Percentiles rank a stretch among this genome's conserved stretches.
These are phyloP conservation scores for Gorsachius magnificus DNA, from an alignment of 2,797 vertebrate genomes.

Conservation along the genomic window DNA sequence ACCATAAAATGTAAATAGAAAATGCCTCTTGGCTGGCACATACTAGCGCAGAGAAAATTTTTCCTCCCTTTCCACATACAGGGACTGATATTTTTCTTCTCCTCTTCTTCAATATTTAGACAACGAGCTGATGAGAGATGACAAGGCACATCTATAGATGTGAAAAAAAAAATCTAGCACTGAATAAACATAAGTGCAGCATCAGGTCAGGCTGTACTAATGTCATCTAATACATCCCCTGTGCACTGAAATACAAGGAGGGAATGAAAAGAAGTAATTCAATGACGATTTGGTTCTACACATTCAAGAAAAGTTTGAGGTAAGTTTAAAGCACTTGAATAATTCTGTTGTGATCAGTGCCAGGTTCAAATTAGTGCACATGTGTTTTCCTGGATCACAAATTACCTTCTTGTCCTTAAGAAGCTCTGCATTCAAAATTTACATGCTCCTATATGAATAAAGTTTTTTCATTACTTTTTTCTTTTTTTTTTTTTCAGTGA, in stretches of 20 bases:
- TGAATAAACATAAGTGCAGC: constrained; percentile 2
- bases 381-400: not conserved
- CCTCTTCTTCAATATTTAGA: not conserved
- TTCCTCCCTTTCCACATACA: not conserved
- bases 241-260: not conserved
- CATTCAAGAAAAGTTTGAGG: not conserved
- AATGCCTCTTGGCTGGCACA: not conserved
- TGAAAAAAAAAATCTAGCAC: not conserved
- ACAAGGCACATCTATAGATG: not conserved
- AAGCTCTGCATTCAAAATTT: not conserved
- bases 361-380: not conserved
- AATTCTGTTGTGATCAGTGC: not conserved
- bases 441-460: not conserved
- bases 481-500: not conserved
- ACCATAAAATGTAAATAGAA: constrained; percentile 13
- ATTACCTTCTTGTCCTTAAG: not conserved
- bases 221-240: not conserved
- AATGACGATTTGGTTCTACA: not conserved
- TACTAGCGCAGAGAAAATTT: not conserved
- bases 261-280: not conserved
- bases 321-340: not conserved
- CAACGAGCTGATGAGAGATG: not conserved
- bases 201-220: not conserved
- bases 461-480: not conserved
- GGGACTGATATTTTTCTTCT: not conserved